Conservation (phyloP, 2,113 vertebrate genomes). For the Prolemur simus region DNA sequence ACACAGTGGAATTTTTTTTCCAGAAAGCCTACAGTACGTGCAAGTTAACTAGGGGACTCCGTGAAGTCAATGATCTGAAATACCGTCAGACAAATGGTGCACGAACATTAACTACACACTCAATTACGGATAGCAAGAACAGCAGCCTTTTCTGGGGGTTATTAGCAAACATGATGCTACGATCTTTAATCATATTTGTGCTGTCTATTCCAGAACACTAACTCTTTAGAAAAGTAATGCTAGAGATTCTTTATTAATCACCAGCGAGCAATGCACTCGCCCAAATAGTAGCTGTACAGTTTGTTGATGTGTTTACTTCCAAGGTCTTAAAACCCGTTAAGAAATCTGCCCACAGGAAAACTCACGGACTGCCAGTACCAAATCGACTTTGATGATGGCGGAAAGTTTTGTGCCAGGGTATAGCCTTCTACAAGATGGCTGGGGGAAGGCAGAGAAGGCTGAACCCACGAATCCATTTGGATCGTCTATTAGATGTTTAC, state of each 20-base stretch:
- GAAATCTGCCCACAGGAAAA: slow-evolving; percentile 26
- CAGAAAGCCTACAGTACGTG: neutral
- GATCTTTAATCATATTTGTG: slow-evolving; percentile 70
- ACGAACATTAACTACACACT: neutral
- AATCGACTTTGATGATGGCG: neutral
- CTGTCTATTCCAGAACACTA: slow-evolving; percentile 1
- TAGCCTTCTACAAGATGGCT: neutral
- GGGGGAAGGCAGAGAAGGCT: neutral
- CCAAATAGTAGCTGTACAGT: neutral
- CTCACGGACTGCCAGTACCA: neutral
- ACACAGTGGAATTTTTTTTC: neutral
- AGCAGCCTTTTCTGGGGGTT: slow-evolving; percentile 50
- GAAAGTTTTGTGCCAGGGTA: neutral
- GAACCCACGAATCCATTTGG: accelerated
- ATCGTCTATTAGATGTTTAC: neutral
- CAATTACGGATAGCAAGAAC: slow-evolving; percentile 47
- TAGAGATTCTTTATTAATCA: neutral
- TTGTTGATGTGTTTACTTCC: neutral
- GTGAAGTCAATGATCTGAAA: slow-evolving; percentile 57
- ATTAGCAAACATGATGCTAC: neutral
- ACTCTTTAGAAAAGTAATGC: slow-evolving; percentile 12
- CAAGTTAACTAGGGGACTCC: slow-evolving; percentile 51
- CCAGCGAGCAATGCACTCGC: neutral
- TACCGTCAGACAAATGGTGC: slow-evolving; percentile 57
- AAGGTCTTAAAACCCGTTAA: neutral